Percentiles rank a stretch among this genome's conserved stretches.
These are phyloP conservation scores for Choloepus didactylus DNA, from an alignment of 2,797 vertebrate genomes.

Conservation along the genomic window DNA sequence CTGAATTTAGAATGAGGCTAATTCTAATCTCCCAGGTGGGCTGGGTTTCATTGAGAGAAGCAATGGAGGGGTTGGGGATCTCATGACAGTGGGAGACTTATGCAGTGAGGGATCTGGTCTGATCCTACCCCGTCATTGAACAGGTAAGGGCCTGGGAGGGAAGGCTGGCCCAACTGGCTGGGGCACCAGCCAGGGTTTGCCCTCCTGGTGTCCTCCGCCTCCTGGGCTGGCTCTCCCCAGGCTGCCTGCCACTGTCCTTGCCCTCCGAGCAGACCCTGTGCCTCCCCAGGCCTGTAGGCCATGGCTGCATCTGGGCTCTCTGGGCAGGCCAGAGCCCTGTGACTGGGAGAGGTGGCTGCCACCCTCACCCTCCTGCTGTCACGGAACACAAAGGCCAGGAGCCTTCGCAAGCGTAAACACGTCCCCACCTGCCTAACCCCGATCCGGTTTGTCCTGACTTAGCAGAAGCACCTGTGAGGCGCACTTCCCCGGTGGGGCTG, in stretches of 20 bases:
- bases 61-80: not conserved
- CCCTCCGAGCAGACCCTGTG: not conserved
- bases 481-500: slow-evolving; percentile 7
- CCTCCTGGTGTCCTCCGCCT: not conserved
- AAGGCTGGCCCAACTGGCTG: accelerated
- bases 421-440: slow-evolving; percentile 63
- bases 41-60: slow-evolving; percentile 58
- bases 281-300: not conserved
- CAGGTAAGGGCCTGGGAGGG: not conserved
- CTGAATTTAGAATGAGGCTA: slow-evolving; percentile 44
- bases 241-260: not conserved
- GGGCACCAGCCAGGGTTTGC: not conserved
- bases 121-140: not conserved
- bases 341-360: not conserved
- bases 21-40: slow-evolving; percentile 57
- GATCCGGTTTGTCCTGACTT: slow-evolving; percentile 80
- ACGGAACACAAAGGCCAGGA: slow-evolving; percentile 53
- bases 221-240: not conserved
- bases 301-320: not conserved
- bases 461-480: slow-evolving; percentile 53
- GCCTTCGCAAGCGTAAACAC: slow-evolving; percentile 69
- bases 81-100: slow-evolving; percentile 9
- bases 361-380: slow-evolving; percentile 12
- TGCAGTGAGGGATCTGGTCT: not conserved
- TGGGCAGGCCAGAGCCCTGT: not conserved